Evolutionary conservation across 2,797 vertebrate species (phyloP), one percentile per base, ranked within the genome.

Genomic region (Silurus lanzhouensis): DNA sequence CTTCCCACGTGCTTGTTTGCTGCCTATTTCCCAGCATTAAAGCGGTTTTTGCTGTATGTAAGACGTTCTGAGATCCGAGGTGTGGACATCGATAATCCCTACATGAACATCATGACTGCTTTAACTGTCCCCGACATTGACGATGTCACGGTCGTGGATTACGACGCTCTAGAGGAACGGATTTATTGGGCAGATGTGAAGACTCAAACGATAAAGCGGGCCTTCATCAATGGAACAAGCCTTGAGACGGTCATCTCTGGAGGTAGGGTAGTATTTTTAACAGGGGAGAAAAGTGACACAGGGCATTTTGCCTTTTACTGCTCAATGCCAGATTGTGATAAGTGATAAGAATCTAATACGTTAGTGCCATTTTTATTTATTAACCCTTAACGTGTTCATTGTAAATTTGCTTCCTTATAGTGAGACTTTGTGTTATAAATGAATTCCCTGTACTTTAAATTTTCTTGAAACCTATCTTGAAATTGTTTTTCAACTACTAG

Each of bases 161-260:
- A 98, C 0, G 97, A 99, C 86, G 96, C 97, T 2, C 89, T 92
- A 82, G 97, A 99, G 85, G 97, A 99, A 85, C 95, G 97, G 86
- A 95, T 99, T 81, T 99, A 99, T 90, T 99, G 98, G 98, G 96
- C 97, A 3, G 98, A 99, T 86, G 95, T 99, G 90, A 99, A 99
- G 92, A 98, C 97, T 25, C 98, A 99, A 91, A 97, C 98, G 81
- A 97, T 99, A 90, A 99, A 98, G 89, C 93, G 98, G 8, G 97
- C 96, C 58, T 99, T 99, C 90, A 97, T 99, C 91, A 99, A 99
- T 1, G 98, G 98, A n/a, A 99, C 98, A 27, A 95, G 96, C 44
- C 91, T 99, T 82, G 96, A 99, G 93, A 99, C 97, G 4, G 96
- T 99, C 61, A 97, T 99, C 89, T 97, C 97, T 82, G 96, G 97